Evolutionary conservation across 2,797 vertebrate species (phyloP), one percentile per base, ranked within the genome.

Genomic region (Anabas testudineus): DNA sequence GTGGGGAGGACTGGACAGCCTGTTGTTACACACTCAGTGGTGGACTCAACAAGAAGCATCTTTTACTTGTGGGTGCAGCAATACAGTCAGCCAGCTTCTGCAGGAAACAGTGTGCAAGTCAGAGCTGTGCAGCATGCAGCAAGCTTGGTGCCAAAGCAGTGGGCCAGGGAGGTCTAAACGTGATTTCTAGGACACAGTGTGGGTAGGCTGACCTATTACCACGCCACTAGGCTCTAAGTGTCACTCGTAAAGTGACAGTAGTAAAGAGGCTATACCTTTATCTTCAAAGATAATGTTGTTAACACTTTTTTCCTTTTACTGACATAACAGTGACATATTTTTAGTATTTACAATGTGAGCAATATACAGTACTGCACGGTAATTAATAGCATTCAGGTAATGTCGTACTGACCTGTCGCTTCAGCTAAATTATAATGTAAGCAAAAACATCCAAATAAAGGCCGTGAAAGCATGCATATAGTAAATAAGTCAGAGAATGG

Each of bases 111-210:
- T 58, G 52, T 48, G 53, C 39, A 36, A 64, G 64, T 67, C 72
- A 48, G 10, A 67, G 69, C 71, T 53, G 74, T 42, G 82, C 65
- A 59, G 74, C 87, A 88, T 87, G 88, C 88, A 67, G 57, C 45
- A 60, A 76, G 83, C 59, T 19, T 39, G 26, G 82, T 51, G 80
- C 64, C 46, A 65, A 78, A 80, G 82, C 81, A 71, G 61, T 21
- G 30, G 79, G 51, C 5, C 26, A 21, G 10, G 15, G 3, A 16
- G 37, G 2, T 70, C 48, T 74, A 46, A 13, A 43, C 28, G 60
- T 47, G 41, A 76, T 22, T 26, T 9, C 49, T 68, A 67, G 15
- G 30, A 62, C 71, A 41, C 15, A 53, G 19, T 15, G 26, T 45
- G 47, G 37, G 46, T 10, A 21, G n/a, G 59, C 60, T 76, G 63